Evolutionary conservation across 2,888 invertebrate species (phyloP), one percentile per base, ranked within the genome.

Genomic region (Agrypnus murinus): DNA sequence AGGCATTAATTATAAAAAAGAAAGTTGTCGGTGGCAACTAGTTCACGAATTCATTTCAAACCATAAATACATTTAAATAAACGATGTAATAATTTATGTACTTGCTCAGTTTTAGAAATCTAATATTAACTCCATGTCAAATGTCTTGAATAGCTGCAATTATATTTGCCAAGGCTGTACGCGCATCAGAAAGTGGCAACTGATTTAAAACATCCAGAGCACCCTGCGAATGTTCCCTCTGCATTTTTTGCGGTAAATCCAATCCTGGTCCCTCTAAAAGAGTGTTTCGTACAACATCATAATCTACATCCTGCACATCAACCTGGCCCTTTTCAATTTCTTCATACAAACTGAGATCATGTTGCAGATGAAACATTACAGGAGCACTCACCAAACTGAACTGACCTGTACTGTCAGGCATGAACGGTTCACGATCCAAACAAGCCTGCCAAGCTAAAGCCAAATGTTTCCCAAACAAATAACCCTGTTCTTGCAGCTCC

Each of bases 401-500:
- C 0, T 88, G 81, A 14, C 87, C 86, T 5, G 81, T 78, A 82
- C 84, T 76, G 34, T 78, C 81, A 12, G 78, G 78, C 17, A 79
- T 74, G 73, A 95, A 95, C 1, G 93, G 91, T 80, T 94, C 93
- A 14, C 94, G 86, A 82, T 95, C 95, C 58, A 90, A 81, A 77
- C 88, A 89, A 9, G 90, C 90, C 86, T 97, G 97, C 93, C 96
- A 96, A 0, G 96, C 96, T 19, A 96, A 87, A 0, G 96, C 96
- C 64, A 97, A 87, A 86, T 97, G 95, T 82, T 95, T 94, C 7
- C 97, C 97, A 87, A 97, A 97, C 15, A 93, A 89, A 84, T 94
- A 95, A 0, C 95, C 97, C 84, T 93, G 89, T 45, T 92, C 89
- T 84, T 97, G 96, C 73, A 94, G 84, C 17, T 90, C 89, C n/a